phyloP scores from a whole-genome alignment of 2,888 invertebrate genomes.

The Ametastegia equiseti region DNA sequence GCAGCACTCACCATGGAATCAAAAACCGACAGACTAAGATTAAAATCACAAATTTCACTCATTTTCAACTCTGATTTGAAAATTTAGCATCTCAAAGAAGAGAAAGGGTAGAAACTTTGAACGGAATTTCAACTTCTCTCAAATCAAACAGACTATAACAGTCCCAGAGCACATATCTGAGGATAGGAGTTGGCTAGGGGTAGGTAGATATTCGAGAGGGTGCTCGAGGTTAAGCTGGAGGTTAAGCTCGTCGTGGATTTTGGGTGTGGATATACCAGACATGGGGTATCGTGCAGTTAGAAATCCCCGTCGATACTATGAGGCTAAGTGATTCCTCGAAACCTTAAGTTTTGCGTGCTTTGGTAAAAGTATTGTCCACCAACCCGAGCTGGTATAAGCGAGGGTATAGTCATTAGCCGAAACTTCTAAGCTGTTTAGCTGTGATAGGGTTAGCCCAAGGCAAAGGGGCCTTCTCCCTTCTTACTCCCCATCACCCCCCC shows the following conservation, averaged over 20 bases:
- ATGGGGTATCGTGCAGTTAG: background rate
- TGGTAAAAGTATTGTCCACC: slow-evolving; percentile 55
- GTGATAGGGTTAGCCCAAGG: slow-evolving; percentile 51
- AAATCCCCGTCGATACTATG: slow-evolving; percentile 53
- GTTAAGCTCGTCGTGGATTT: slow-evolving; percentile 13
- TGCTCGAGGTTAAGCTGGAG: slow-evolving; percentile 9
- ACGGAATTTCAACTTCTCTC: background rate
- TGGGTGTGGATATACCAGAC: background rate
- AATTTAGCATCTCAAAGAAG: no score
- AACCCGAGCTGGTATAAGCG: slow-evolving; percentile 44
- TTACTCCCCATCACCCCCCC: no score
- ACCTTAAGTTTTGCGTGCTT: background rate
- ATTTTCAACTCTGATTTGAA: no score
- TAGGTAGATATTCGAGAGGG: background rate
- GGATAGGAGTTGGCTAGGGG: background rate
- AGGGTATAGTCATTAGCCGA: slow-evolving; percentile 60
- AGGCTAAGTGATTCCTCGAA: slow-evolving; percentile 58
- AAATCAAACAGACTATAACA: background rate
- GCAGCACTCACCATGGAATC: no score
- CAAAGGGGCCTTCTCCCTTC: background rate
- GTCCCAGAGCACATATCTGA: background rate
- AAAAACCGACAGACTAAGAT: no score
- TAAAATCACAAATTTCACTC: no score
- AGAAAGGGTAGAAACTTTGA: no score
- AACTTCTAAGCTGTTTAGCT: slow-evolving; percentile 62